Evolutionary conservation across 2,113 vertebrate genomes (phyloP), one percentile per base, ranked within the genome.

Genomic region (Zosterops pallidus): DNA sequence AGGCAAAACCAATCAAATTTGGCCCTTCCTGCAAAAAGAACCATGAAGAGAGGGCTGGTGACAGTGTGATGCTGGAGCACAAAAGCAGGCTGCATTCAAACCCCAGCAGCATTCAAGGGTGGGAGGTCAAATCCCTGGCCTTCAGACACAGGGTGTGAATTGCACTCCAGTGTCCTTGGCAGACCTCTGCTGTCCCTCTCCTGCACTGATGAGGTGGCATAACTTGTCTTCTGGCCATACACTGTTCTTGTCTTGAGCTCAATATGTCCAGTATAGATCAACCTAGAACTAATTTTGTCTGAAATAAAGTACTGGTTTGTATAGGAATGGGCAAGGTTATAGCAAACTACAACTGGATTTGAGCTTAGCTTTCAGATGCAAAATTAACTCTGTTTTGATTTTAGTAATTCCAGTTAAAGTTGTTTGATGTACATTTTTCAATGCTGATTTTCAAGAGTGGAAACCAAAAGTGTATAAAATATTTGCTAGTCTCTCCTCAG

Each of bases 331-430:
- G 9, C 14, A 75, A 47, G 21, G 23, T 44, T 71, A 59, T 22
- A 71, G 39, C 29, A 71, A 82, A 33, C 33, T 71, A 22, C 37
- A 85, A 18, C 33, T 75, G 78, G 13, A 39, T 18, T 74, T 3
- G 3, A 31, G 55, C 39, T 6, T 35, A n/a, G 33, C 26, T 90
- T 79, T 79, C 0, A 0, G 39, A 55, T 75, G 25, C 35, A 52
- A 79, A 90, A 90, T 60, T 55, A 90, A 13, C 39, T 87, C 56
- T 59, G 56, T 46, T 87, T 87, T 84, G 8, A 42, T 81, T 90
- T 84, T 14, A 84, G 11, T 49, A 76, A 9, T 55, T 79, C 28
- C 74, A 76, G 35, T 41, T 81, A 60, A 82, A 71, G 2, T 69
- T 80, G 46, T 47, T 87, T 80, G 33, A 24, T 75, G 44, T 56